phyloP scores from a whole-genome alignment of 2,797 vertebrate genomes.

The Lacerta bilineata region DNA sequence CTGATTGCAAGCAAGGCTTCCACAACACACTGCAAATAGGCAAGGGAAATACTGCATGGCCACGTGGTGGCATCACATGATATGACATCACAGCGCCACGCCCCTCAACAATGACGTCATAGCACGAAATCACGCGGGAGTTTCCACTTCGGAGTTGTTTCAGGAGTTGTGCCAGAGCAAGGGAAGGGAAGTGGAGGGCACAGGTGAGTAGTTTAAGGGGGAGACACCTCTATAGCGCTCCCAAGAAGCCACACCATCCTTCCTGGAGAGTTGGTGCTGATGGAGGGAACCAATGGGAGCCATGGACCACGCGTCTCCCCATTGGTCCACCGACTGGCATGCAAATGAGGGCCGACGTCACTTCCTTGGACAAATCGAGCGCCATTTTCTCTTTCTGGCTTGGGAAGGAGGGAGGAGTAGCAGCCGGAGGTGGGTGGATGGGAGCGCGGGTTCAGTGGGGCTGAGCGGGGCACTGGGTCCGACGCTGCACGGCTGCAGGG shows the following conservation, averaged over 20 bases:
- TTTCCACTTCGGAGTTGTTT: constrained; percentile 19
- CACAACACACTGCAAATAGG: constrained; percentile 77
- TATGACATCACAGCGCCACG: constrained; percentile 44
- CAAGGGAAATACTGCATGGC: constrained; percentile 37
- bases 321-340: constrained; percentile 88
- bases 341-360: constrained; percentile 90
- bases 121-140: constrained; percentile 68
- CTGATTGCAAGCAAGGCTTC: constrained; percentile 59
- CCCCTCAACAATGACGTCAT: constrained; percentile 49
- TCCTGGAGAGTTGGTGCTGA: constrained; percentile 41
- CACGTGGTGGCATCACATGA: constrained; percentile 74
- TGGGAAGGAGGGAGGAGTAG: constrained; percentile 71
- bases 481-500: not conserved
- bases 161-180: not conserved
- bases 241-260: not conserved
- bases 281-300: constrained; percentile 57
- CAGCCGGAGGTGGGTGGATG: constrained; percentile 29
- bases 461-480: constrained; percentile 12
- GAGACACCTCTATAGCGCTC: not conserved
- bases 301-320: constrained; percentile 38
- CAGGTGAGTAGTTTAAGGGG: not conserved
- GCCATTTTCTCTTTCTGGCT: constrained; percentile 93
- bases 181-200: not conserved
- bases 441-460: constrained; percentile 39
- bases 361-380: constrained; percentile 90